These are phyloP conservation scores for Deilephila porcellus DNA, from an alignment of 2,888 invertebrate species.

Conservation along the genomic window DNA sequence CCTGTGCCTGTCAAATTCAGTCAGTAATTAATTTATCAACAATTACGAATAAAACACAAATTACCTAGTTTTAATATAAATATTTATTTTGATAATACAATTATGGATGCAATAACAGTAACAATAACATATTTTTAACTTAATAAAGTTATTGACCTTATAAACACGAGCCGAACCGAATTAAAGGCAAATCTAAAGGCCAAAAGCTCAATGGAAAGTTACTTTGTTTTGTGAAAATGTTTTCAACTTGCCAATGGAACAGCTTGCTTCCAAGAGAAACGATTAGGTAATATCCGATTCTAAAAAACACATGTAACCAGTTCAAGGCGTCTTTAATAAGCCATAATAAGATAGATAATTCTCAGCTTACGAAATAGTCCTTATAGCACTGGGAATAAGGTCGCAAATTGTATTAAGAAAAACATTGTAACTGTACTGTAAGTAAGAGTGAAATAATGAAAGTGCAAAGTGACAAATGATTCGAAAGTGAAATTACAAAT, in stretches of 20 bases:
- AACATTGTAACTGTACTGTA: conserved; percentile 39
- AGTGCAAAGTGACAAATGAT: conserved; percentile 55
- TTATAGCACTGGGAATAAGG: neutral
- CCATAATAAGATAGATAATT: conserved; percentile 1
- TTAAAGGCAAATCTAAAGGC: conserved; percentile 19
- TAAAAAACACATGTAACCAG: conserved; percentile 17
- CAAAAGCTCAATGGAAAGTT: neutral
- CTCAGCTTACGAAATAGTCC: neutral
- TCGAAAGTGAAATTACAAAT: conserved; percentile 52
- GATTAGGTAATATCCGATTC: conserved; percentile 8
- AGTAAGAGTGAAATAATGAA: conserved; percentile 51
- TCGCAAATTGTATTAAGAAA: neutral
- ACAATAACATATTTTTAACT: conserved; percentile 1
- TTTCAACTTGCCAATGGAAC: neutral
- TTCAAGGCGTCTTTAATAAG: conserved; percentile 23
- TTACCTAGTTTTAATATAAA: no score
- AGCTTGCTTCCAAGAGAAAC: neutral
- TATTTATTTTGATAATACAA: neutral
- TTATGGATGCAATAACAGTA: conserved; percentile 3
- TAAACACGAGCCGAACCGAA: conserved; percentile 19
- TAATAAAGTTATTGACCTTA: conserved; percentile 15
- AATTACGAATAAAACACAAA: no score
- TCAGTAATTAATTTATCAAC: no score
- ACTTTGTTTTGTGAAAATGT: neutral
- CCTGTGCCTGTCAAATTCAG: no score